Conservation (phyloP, 37 sponge, comb jelly and placozoan genomes). For the Theonella swinhoei region DNA sequence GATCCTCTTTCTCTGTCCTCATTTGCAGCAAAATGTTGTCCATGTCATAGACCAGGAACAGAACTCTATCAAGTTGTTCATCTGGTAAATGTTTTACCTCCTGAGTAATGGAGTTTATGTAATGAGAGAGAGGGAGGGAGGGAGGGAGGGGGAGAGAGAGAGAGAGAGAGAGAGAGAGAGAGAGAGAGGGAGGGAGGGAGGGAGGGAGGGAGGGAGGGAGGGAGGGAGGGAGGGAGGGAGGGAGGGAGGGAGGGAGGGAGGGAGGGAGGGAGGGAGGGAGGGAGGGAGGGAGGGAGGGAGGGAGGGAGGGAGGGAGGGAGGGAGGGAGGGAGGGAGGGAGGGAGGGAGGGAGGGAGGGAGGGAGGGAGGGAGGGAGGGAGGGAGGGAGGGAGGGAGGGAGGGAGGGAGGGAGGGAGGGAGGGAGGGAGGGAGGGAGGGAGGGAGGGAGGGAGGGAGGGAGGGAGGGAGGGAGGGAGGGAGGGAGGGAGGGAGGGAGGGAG, state of each 20-base stretch:
- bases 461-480: background rate
- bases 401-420: background rate
- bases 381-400: background rate
- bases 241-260: background rate
- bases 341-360: background rate
- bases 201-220: background rate
- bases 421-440: background rate
- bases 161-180: background rate
- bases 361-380: background rate
- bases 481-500: background rate
- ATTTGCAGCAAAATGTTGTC: slow-evolving; percentile 60
- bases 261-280: background rate
- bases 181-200: background rate
- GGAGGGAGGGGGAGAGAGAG: background rate
- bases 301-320: background rate
- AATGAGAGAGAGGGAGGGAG: background rate
- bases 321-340: background rate
- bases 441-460: background rate
- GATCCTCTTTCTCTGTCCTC: slow-evolving; percentile 57
- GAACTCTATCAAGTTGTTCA: slow-evolving; percentile 41
- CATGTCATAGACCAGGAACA: slow-evolving; percentile 68
- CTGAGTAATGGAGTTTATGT: too few species aligned
- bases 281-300: background rate
- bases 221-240: background rate
- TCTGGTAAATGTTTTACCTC: slow-evolving; percentile 37